A percentile compares a stretch with the other conserved stretches of the same genome.
These are phyloP conservation scores for Latrodectus hesperus DNA, from an alignment of 2,888 invertebrate species.

Conservation along the genomic window DNA sequence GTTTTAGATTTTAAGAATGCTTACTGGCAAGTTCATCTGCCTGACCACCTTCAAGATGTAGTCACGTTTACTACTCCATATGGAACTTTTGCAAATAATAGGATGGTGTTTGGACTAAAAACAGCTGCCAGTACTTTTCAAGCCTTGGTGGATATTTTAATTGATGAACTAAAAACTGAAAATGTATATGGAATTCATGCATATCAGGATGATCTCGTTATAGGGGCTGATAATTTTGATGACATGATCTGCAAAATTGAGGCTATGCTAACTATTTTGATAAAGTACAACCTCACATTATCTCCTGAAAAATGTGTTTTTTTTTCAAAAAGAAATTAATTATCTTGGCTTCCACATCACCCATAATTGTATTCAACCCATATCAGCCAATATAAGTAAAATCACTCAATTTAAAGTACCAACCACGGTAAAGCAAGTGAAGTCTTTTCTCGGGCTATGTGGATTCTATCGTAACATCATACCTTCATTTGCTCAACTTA, in stretches of 20 bases:
- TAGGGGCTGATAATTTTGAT: background rate
- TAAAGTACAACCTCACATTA: background rate
- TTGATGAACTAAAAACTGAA: background rate
- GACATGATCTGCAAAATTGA: background rate
- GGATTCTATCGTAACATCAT: slow-evolving; percentile 22
- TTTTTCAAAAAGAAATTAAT: background rate
- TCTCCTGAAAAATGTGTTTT: slow-evolving; percentile 7
- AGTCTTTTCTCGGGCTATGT: slow-evolving; percentile 14
- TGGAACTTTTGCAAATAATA: slow-evolving; percentile 25
- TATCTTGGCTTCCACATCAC: slow-evolving; percentile 19
- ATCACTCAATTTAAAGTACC: background rate
- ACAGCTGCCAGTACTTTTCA: slow-evolving; percentile 14
- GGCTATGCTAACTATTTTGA: background rate
- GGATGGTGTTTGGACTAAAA: slow-evolving; percentile 14
- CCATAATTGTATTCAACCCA: background rate
- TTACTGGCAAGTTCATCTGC: slow-evolving; percentile 23
- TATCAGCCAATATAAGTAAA: slow-evolving; percentile 6
- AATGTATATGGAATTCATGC: background rate
- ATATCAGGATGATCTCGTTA: slow-evolving; percentile 12
- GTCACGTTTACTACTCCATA: slow-evolving; percentile 23
- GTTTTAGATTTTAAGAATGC: slow-evolving; percentile 16
- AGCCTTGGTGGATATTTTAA: background rate
- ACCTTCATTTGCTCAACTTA: slow-evolving; percentile 10
- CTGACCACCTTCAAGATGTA: slow-evolving; percentile 7
- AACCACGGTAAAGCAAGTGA: background rate